Conservation (phyloP, 2,113 vertebrate species). For the Sminthopsis crassicaudata region DNA sequence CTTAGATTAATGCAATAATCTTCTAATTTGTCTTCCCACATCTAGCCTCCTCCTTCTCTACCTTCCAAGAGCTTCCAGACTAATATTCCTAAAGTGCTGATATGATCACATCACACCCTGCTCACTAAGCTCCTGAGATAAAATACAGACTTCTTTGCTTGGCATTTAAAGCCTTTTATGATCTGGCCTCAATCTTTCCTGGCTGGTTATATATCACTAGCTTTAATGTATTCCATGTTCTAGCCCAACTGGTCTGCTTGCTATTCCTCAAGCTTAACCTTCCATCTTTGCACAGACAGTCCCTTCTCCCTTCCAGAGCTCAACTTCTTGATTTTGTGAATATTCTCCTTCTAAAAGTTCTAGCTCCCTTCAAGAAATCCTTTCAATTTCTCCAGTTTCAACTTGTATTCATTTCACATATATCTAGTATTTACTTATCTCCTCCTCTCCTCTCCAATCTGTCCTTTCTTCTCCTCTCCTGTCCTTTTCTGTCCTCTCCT, state of each 20-base stretch:
- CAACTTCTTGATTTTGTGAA: no score
- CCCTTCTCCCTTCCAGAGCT: no score
- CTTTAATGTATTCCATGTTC: neutral
- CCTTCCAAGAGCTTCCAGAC: neutral
- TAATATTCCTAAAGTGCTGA: neutral
- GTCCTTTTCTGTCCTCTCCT: no score
- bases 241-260: neutral
- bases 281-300: neutral
- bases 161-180: neutral
- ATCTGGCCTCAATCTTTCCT: neutral
- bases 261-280: neutral
- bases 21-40: neutral
- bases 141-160: neutral
- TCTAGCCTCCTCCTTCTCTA: neutral
- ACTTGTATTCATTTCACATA: neutral
- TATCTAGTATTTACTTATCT: neutral
- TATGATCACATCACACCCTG: neutral
- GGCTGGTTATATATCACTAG: neutral
- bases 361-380: no score
- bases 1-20: neutral
- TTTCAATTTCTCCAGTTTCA: no score
- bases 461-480: no score
- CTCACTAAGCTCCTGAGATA: neutral
- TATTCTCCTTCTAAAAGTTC: no score
- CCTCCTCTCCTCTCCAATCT: no score